A percentile compares a stretch with the other conserved stretches of the same genome.
Conservation (phyloP, 2,888 invertebrate species). For the Meiosimyza platycephala region DNA sequence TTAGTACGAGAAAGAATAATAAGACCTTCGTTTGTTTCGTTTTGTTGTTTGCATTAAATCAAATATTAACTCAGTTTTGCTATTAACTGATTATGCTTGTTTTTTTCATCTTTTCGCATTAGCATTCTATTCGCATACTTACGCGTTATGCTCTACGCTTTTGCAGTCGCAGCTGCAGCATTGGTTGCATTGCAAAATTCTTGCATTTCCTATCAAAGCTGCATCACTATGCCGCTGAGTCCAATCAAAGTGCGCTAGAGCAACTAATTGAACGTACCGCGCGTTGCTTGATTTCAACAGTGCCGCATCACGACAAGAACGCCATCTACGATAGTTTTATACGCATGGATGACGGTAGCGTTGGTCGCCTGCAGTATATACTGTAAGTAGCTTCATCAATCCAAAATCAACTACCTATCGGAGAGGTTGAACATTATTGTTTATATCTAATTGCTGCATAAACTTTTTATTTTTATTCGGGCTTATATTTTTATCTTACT, state of each 20-base stretch:
- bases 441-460: slow-evolving; percentile 4
- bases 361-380: slow-evolving; percentile 21
- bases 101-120: slow-evolving; percentile 9
- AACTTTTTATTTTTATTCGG: slow-evolving; percentile 19
- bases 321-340: slow-evolving; percentile 53
- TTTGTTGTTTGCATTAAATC: slow-evolving; percentile 1
- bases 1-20: not conserved
- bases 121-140: slow-evolving; percentile 54
- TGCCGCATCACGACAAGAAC: slow-evolving; percentile 44
- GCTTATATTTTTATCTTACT: slow-evolving; percentile 38
- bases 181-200: slow-evolving; percentile 46
- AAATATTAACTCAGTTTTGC: not conserved
- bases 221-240: slow-evolving; percentile 48
- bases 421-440: not conserved
- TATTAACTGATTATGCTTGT: not conserved
- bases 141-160: slow-evolving; percentile 50
- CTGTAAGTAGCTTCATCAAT: slow-evolving; percentile 50
- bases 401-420: not conserved
- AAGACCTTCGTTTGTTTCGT: not conserved
- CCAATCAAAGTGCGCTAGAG: slow-evolving; percentile 50
- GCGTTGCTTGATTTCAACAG: slow-evolving; percentile 44
- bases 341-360: slow-evolving; percentile 42
- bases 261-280: slow-evolving; percentile 58
- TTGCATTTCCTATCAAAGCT: slow-evolving; percentile 55
- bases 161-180: slow-evolving; percentile 38